Evolutionary conservation across 2,113 vertebrate genomes (phyloP).

Genomic region (Xerus inauris): DNA sequence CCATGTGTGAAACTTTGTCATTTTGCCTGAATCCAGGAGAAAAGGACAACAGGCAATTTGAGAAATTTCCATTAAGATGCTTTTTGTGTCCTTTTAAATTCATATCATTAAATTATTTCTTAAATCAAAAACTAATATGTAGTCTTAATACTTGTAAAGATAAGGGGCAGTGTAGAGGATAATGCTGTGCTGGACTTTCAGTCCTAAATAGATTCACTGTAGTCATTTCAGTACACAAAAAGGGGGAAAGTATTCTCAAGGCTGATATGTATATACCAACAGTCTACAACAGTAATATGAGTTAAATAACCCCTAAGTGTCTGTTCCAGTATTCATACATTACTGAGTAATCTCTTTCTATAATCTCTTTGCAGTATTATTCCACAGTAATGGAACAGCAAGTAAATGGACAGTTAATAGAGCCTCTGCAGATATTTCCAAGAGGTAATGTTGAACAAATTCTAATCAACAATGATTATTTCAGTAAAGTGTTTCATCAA

Average conservation of each 20-base stretch:
- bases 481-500: constrained; percentile 78
- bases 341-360: constrained; percentile 79
- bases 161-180: not conserved
- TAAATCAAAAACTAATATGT: constrained; percentile 25
- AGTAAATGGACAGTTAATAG: constrained; percentile 95
- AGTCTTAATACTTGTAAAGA: constrained; percentile 63
- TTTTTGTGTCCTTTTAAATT: constrained; percentile 56
- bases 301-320: constrained; percentile 55
- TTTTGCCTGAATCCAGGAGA: constrained; percentile 42
- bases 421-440: constrained; percentile 98
- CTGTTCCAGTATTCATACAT: constrained; percentile 64
- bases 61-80: constrained; percentile 40
- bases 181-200: constrained; percentile 34
- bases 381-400: constrained; percentile 97
- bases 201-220: not conserved
- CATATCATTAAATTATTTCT: constrained; percentile 42
- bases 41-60: not conserved
- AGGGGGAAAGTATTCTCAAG: not conserved
- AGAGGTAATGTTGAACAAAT: constrained; percentile 88
- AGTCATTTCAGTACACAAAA: not conserved
- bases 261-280: not conserved
- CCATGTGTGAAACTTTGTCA: not conserved
- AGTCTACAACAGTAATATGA: constrained; percentile 54
- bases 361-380: constrained; percentile 93
- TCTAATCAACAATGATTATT: constrained; percentile 82